Evolutionary conservation across 2,888 invertebrate genomes (phyloP).

Genomic region (Lacanobia oleracea): DNA sequence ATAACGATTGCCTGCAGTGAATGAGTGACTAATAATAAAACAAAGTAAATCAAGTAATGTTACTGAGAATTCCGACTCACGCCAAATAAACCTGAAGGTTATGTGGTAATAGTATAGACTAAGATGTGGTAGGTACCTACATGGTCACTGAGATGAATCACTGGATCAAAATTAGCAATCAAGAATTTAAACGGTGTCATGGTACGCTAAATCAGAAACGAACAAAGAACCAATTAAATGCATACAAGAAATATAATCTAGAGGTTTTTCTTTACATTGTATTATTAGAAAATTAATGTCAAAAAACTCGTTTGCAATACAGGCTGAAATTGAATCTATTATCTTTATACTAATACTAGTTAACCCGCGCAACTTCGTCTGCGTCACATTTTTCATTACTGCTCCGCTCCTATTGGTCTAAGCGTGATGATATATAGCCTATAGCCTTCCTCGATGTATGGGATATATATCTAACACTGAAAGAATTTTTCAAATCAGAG

Average conservation of each 20-base stretch:
- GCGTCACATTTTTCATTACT: too few species aligned
- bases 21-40: constrained; percentile 15
- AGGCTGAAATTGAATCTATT: too few species aligned
- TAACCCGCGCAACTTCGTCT: too few species aligned
- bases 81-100: constrained; percentile 35
- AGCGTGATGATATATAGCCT: too few species aligned
- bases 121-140: constrained; percentile 1
- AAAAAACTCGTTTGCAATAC: not conserved
- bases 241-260: not conserved
- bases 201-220: not conserved
- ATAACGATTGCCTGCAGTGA: not conserved
- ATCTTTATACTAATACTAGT: too few species aligned
- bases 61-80: constrained; percentile 22
- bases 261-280: not conserved
- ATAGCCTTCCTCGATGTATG: too few species aligned
- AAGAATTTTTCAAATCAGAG: too few species aligned
- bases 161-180: not conserved
- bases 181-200: constrained; percentile 1
- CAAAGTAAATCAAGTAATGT: constrained; percentile 22
- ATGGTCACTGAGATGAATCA: constrained; percentile 30
- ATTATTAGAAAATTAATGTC: not conserved
- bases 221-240: not conserved
- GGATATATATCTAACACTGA: too few species aligned
- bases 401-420: too few species aligned
- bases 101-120: constrained; percentile 10